Conservation (phyloP, 2,113 vertebrate species). For the Oceanites oceanicus region DNA sequence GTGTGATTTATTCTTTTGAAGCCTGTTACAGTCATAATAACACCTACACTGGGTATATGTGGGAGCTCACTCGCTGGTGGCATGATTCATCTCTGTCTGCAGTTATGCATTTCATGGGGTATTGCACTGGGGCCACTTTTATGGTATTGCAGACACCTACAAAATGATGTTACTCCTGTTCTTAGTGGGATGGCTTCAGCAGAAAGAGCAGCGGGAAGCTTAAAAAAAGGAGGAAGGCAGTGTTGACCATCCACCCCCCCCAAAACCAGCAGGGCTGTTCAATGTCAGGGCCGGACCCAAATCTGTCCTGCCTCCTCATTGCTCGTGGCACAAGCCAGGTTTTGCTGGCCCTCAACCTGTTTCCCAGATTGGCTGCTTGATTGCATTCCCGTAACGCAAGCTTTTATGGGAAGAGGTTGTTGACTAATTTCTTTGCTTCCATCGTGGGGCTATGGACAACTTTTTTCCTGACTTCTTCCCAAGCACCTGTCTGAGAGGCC, state of each 20-base stretch:
- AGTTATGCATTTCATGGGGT: neutral
- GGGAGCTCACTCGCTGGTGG: neutral
- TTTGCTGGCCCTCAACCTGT: neutral
- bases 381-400: neutral
- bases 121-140: neutral
- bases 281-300: rapidly evolving
- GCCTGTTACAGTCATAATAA: neutral
- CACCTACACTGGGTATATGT: neutral
- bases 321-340: rapidly evolving
- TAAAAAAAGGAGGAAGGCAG: neutral
- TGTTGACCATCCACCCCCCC: neutral
- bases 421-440: conserved; percentile 7
- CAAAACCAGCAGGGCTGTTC: neutral
- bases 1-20: neutral
- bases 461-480: conserved; percentile 21
- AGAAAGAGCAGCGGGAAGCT: neutral
- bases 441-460: neutral
- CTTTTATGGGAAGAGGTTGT: neutral
- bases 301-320: neutral
- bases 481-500: neutral
- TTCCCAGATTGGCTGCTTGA: neutral
- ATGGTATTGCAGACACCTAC: neutral
- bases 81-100: conserved; percentile 5
- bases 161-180: neutral
- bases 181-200: neutral